Conservation (phyloP, 2,113 vertebrate genomes). For the Dicaeum eximium region DNA sequence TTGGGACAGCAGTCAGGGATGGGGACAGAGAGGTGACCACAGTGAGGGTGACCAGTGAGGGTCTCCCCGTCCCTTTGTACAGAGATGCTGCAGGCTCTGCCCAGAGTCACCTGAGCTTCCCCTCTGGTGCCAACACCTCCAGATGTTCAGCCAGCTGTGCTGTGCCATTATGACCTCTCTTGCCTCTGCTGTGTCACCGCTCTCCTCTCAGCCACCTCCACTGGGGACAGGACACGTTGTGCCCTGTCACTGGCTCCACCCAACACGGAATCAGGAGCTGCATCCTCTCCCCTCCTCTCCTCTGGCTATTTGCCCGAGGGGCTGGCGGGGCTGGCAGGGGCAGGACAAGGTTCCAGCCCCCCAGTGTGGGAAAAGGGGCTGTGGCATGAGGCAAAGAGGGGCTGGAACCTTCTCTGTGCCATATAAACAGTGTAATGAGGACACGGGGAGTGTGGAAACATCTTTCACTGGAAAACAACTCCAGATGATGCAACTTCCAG, state of each 20-base stretch:
- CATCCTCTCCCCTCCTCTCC: not conserved
- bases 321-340: not conserved
- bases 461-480: not conserved
- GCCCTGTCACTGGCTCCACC: not conserved
- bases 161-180: not conserved
- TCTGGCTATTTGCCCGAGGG: not conserved
- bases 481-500: not conserved
- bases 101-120: accelerated
- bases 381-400: not conserved
- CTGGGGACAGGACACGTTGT: not conserved
- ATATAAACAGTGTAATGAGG: not conserved
- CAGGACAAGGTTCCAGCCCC: not conserved
- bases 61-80: not conserved
- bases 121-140: not conserved
- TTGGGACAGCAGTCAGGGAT: not conserved
- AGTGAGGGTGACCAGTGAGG: not conserved
- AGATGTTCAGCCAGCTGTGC: not conserved
- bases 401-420: not conserved
- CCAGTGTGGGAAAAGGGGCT: not conserved
- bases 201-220: not conserved
- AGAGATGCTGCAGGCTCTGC: not conserved
- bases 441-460: not conserved
- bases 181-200: not conserved
- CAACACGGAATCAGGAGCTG: accelerated
- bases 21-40: not conserved